phyloP scores from a whole-genome alignment of 2,113 vertebrate genomes.

The Glareola pratincola region DNA sequence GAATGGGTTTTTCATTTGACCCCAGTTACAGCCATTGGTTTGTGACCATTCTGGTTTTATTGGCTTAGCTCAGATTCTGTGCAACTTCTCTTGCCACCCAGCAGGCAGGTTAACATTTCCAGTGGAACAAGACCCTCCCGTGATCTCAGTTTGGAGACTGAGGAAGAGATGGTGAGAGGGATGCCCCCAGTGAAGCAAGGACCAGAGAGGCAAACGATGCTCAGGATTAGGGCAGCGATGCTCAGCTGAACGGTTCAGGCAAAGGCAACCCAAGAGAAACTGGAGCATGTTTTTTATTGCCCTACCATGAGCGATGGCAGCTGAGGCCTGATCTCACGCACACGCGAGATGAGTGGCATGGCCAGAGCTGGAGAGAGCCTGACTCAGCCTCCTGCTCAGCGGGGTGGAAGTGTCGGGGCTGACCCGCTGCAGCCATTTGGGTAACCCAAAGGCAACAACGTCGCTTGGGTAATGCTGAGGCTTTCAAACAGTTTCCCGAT shows the following conservation, averaged over 20 bases:
- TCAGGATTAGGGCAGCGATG: background rate
- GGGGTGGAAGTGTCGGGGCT: background rate
- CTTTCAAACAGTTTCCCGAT: constrained; percentile 24
- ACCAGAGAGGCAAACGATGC: background rate
- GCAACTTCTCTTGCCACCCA: background rate
- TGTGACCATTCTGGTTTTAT: background rate
- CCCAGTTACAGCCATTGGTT: fast-evolving
- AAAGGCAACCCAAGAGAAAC: background rate
- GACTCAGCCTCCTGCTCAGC: background rate
- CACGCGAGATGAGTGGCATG: fast-evolving
- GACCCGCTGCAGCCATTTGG: background rate
- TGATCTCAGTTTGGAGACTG: background rate
- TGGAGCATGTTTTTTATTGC: background rate
- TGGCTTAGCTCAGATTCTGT: background rate
- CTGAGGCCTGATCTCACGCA: background rate
- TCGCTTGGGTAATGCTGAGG: background rate
- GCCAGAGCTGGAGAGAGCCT: background rate
- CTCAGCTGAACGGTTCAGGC: background rate
- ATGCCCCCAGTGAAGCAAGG: background rate
- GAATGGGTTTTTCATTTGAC: background rate
- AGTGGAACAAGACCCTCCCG: background rate
- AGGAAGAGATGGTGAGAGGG: background rate
- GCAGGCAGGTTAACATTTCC: background rate
- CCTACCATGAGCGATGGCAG: fast-evolving
- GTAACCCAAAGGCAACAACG: background rate